phyloP scores from a whole-genome alignment of 2,888 invertebrate species.

The Hirtodrosophila alboralis region DNA sequence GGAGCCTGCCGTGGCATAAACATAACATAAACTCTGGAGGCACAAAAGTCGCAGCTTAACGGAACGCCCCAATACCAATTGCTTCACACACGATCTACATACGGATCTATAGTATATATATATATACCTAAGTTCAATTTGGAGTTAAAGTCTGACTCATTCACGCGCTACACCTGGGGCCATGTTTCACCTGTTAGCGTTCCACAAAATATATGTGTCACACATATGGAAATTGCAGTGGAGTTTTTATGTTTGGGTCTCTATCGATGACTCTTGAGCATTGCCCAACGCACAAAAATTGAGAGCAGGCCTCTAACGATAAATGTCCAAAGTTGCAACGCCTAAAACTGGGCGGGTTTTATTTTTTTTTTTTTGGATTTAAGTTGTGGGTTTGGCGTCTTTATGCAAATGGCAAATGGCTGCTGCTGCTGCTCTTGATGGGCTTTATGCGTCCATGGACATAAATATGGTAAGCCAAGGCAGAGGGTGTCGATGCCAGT shows the following conservation, averaged over 20 bases:
- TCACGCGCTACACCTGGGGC: conserved; percentile 43
- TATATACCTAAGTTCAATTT: conserved; percentile 4
- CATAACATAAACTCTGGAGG: conserved; percentile 44
- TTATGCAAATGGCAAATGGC: conserved; percentile 73
- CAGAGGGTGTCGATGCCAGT: conserved; percentile 51
- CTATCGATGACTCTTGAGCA: conserved; percentile 44
- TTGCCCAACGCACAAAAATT: conserved; percentile 67
- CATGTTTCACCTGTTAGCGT: conserved; percentile 64
- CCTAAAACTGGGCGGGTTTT: conserved; percentile 49
- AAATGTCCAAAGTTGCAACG: conserved; percentile 44
- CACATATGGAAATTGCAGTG: conserved; percentile 43
- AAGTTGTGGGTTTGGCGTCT: conserved; percentile 52
- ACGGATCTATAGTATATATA: neutral
- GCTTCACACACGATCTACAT: conserved; percentile 18
- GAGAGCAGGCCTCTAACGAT: conserved; percentile 46
- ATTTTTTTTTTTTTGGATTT: conserved; percentile 17
- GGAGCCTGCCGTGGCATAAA: conserved; percentile 61
- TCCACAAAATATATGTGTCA: conserved; percentile 54
- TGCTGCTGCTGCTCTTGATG: conserved; percentile 53
- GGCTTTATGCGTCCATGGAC: conserved; percentile 47
- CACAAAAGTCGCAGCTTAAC: conserved; percentile 44
- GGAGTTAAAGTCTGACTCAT: conserved; percentile 22
- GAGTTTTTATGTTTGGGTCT: conserved; percentile 20
- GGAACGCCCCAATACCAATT: conserved; percentile 55
- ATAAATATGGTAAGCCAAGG: conserved; percentile 50